Base-by-base conservation (phyloP, 2,888 invertebrate genomes). In the Steinernema hermaphroditum region DNA sequence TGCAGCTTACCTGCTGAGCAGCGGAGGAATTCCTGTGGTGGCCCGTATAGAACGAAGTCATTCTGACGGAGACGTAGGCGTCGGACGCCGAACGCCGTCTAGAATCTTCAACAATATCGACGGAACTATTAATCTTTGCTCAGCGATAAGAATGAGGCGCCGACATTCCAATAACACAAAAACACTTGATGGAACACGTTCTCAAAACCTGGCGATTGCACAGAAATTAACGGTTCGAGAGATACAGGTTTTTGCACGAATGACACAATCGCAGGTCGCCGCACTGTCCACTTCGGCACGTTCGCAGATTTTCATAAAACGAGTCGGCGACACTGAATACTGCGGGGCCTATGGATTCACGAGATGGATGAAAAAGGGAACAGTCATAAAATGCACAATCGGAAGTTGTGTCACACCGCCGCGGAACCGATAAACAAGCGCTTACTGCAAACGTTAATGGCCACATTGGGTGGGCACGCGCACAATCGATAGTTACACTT, bases 21-120 rank as follows among this genome's bases (percentile, higher is more conserved):
- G 81, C 82, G 19, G 83, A 83, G 34, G 78, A 76, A 74, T 80
- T 83, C 49, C 83, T 80, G 70, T 83, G 81, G 74, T 83, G 83
- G 43, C 81, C 79, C 37, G 78, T 76, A 49, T 81, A 75, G 46
- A 73, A 76, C 49, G 81, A 80, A 80, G 80, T 81, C 54, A 54
- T 54, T 6, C 27, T 54, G 54, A 27, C 54, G 8, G 54, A 22
- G 54, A 27, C 54, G 54, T 8, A 6, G 54, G 12, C 54, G 54
- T 54, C 27, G 24, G 54, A 54, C 54, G 54, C 54, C 54, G 54
- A 54, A 54, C 54, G 54, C 27, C 22, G 54, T 27, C 24, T 24
- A 22, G 54, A 54, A 54, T 54, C 54, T 22, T 22, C n/a, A 54
- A 54, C 46, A 46, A 46, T 46, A 16, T 46, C 54, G 54, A 54